Conservation (phyloP, 92 coral and sea anemone genomes). For the Nematostella vectensis region DNA sequence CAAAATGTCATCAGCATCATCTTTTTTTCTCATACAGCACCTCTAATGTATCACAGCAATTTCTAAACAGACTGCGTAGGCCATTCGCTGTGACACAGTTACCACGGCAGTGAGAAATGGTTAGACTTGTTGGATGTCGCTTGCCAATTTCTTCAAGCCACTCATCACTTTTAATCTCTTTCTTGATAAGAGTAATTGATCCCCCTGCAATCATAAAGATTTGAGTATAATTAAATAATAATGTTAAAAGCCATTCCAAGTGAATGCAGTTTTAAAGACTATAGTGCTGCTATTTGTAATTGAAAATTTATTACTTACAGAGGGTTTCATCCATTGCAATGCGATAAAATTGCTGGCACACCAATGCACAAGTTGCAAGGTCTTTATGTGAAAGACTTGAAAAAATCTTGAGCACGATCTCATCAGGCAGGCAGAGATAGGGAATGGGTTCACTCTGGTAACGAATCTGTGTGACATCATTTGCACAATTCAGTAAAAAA, state of each 20-base stretch:
- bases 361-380: slow-evolving; percentile 67
- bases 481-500: no score
- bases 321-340: slow-evolving; percentile 84
- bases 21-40: no score
- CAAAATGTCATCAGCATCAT: no score
- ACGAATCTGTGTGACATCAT: slow-evolving; percentile 55
- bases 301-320: slow-evolving; percentile 57
- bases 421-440: slow-evolving; percentile 87
- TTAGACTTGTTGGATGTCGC: slow-evolving; percentile 69
- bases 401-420: slow-evolving; percentile 70
- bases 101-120: slow-evolving; percentile 75
- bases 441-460: slow-evolving; percentile 77
- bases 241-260: no score
- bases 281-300: no score
- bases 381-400: slow-evolving; percentile 61
- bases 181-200: slow-evolving; percentile 62
- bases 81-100: slow-evolving; percentile 71
- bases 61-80: slow-evolving; percentile 71
- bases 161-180: slow-evolving; percentile 56
- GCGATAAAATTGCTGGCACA: slow-evolving; percentile 79
- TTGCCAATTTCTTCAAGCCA: slow-evolving; percentile 74
- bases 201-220: slow-evolving; percentile 42
- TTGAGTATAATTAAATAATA: no score
- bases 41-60: slow-evolving; percentile 77
- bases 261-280: no score